A percentile compares a stretch with the other conserved stretches of the same genome.
Evolutionary conservation across 2,797 vertebrate species (phyloP).

Genomic region (Ateles fusciceps): DNA sequence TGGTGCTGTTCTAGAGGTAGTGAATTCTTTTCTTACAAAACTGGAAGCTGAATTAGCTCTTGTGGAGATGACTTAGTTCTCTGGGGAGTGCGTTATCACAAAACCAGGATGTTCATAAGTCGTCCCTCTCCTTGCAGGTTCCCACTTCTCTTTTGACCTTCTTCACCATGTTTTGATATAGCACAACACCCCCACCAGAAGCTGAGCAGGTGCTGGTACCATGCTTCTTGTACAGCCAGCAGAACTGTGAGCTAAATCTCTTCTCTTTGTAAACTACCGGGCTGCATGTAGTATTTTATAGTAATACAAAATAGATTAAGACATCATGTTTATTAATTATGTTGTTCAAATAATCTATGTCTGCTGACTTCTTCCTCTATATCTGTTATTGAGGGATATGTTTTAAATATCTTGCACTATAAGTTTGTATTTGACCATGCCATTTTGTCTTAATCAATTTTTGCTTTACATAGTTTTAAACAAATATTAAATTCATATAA

Average conservation of each 20-base stretch:
- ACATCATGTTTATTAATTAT: neutral
- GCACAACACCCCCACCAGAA: too few species aligned
- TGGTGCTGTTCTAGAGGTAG: neutral
- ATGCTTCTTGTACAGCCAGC: too few species aligned
- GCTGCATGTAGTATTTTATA: too few species aligned
- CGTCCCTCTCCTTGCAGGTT: neutral
- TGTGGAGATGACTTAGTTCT: neutral
- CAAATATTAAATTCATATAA: neutral
- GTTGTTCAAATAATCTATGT: neutral
- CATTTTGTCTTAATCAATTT: neutral
- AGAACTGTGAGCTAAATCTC: too few species aligned
- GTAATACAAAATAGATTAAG: neutral
- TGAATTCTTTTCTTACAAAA: neutral
- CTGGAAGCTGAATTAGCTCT: neutral
- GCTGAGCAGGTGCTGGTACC: too few species aligned
- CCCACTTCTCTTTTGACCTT: neutral
- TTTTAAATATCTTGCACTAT: neutral
- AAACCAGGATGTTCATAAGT: neutral
- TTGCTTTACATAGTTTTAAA: neutral
- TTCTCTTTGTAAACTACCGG: too few species aligned
- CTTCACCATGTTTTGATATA: neutral
- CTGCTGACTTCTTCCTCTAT: neutral
- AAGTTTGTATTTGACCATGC: neutral
- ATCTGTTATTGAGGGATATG: neutral
- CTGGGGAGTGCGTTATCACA: neutral